Percentiles rank a stretch among this genome's conserved stretches.
phyloP scores from a whole-genome alignment of 1,140 invertebrate species.

The Drosophila mojavensis region DNA sequence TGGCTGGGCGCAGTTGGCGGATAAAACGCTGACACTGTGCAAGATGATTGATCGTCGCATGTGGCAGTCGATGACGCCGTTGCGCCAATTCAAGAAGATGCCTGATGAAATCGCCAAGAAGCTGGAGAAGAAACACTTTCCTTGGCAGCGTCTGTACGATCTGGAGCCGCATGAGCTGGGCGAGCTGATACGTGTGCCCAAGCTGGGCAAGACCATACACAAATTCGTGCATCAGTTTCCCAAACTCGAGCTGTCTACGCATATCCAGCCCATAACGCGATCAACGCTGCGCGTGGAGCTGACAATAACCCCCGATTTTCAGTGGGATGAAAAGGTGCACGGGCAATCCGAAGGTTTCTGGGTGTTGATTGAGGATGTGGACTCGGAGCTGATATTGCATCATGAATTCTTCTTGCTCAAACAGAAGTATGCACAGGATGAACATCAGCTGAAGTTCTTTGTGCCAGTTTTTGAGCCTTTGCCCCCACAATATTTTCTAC shows the following conservation, averaged over 20 bases:
- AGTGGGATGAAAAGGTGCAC: constrained; percentile 99
- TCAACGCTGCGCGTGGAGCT: constrained; percentile 97
- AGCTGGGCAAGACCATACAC: constrained; percentile 98
- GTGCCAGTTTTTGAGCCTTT: constrained; percentile 99
- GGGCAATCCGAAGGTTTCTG: constrained; percentile 98
- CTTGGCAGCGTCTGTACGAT: constrained; percentile 97
- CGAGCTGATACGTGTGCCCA: constrained; percentile 97
- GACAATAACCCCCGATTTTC: constrained; percentile 99
- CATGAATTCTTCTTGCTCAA: constrained; percentile 99
- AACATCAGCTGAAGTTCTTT: constrained; percentile 99
- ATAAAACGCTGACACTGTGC: constrained; percentile 97
- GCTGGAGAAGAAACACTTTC: constrained; percentile 99
- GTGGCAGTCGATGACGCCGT: constrained; percentile 99
- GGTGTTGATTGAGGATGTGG: constrained; percentile 99
- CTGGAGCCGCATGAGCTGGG: constrained; percentile 98
- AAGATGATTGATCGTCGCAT: constrained; percentile 99
- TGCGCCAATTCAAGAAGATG: constrained; percentile 99
- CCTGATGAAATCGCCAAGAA: constrained; percentile 99
- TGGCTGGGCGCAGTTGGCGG: constrained; percentile 98
- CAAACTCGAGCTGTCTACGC: constrained; percentile 96
- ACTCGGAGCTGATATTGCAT: constrained; percentile 97
- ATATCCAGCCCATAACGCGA: constrained; percentile 98
- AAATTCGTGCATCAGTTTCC: constrained; percentile 99
- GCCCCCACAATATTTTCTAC: constrained; percentile 98
- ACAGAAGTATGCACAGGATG: constrained; percentile 96